Conservation (phyloP, 2,113 vertebrate genomes). For the Apus apus region DNA sequence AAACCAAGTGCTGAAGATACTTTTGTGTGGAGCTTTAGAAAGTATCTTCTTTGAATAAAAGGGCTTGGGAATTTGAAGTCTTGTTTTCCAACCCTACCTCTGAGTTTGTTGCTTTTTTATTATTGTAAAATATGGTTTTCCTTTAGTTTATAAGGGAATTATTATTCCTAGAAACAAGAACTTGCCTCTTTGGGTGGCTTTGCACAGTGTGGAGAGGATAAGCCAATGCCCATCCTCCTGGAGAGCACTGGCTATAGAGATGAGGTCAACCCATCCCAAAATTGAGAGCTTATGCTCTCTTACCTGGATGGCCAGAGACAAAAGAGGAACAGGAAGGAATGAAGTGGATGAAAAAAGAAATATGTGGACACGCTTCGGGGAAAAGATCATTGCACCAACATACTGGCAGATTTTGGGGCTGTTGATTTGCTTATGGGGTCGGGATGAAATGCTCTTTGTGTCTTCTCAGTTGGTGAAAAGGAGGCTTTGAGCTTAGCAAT, state of each 20-base stretch:
- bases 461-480: neutral
- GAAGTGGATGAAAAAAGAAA: neutral
- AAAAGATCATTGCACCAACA: neutral
- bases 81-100: neutral
- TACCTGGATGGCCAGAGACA: neutral
- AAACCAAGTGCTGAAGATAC: neutral
- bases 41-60: neutral
- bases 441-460: neutral
- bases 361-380: rapidly evolving
- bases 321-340: neutral
- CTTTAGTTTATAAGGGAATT: no score
- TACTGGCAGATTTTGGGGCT: neutral
- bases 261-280: neutral
- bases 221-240: rapidly evolving
- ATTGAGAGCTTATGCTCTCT: neutral
- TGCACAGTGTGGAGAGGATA: neutral
- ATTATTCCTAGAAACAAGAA: neutral
- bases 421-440: neutral
- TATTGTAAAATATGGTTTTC: neutral
- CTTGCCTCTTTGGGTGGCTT: neutral
- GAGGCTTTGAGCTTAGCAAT: neutral
- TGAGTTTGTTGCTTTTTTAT: neutral
- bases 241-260: neutral
- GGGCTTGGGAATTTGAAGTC: neutral
- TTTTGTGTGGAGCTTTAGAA: neutral